Evolutionary conservation across 2,888 invertebrate genomes (phyloP).

Genomic region (Acanthopleura granulata): DNA sequence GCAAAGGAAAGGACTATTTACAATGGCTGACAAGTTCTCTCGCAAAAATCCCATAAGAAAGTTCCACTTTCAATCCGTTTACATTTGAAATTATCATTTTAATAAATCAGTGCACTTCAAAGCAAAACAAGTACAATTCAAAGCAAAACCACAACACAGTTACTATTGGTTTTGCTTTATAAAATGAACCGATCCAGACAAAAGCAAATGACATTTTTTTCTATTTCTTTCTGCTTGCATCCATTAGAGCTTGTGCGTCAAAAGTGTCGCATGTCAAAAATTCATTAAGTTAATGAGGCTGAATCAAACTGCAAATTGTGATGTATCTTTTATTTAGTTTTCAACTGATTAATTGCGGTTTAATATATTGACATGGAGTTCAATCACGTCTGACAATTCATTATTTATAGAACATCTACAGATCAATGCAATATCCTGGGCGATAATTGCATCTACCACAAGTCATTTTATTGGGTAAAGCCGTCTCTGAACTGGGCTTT

Average conservation of each 20-base stretch:
- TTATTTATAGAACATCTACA: background rate
- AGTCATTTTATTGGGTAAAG: background rate
- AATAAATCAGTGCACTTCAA: too few species aligned
- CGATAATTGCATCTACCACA: constrained; percentile 4
- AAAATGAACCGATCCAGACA: too few species aligned
- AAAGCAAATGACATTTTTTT: too few species aligned
- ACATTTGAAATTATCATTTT: too few species aligned
- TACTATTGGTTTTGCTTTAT: too few species aligned
- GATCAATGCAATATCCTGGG: background rate
- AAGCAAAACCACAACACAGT: too few species aligned
- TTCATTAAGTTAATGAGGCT: constrained; percentile 1
- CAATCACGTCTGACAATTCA: background rate
- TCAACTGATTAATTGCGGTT: background rate
- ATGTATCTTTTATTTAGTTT: background rate
- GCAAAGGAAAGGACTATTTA: too few species aligned
- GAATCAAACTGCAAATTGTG: constrained; percentile 2
- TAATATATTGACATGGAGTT: background rate
- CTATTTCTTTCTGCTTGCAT: too few species aligned
- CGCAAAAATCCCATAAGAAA: too few species aligned
- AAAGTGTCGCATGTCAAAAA: background rate
- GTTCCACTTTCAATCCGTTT: too few species aligned
- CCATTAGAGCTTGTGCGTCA: background rate
- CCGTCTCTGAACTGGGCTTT: background rate
- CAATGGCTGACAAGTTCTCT: too few species aligned
- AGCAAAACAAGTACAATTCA: too few species aligned